Evolutionary conservation across 2,888 invertebrate species (phyloP).

Genomic region (Podabrus alpinus): DNA sequence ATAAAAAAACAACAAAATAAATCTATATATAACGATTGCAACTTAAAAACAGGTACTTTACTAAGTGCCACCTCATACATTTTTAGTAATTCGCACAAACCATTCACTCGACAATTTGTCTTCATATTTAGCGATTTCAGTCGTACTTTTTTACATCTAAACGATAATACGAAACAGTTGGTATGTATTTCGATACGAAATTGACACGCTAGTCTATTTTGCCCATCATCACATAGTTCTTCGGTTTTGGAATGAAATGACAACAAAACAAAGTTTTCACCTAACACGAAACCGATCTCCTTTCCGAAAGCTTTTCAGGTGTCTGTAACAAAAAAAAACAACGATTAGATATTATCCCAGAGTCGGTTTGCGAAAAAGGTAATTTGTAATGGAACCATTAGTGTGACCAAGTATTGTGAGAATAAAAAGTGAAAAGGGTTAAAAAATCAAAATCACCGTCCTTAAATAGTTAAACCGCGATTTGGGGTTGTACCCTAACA

Average conservation of each 20-base stretch:
- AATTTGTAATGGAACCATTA: not conserved
- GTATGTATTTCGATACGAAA: not conserved
- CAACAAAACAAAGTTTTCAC: slow-evolving; percentile 29
- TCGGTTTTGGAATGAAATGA: slow-evolving; percentile 32
- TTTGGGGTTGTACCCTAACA: slow-evolving; percentile 1
- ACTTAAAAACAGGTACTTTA: slow-evolving; percentile 56
- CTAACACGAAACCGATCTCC: slow-evolving; percentile 56
- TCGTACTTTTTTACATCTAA: slow-evolving; percentile 30
- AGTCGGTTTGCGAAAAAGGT: not conserved
- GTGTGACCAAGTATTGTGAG: not conserved
- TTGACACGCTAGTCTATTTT: not conserved
- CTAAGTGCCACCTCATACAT: slow-evolving; percentile 45
- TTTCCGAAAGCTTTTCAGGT: slow-evolving; percentile 66
- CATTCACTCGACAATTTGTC: slow-evolving; percentile 24
- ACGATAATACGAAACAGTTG: slow-evolving; percentile 12
- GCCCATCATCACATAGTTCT: slow-evolving; percentile 7
- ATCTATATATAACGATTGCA: slow-evolving; percentile 52
- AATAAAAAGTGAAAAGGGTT: slow-evolving; percentile 6
- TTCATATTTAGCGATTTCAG: slow-evolving; percentile 42
- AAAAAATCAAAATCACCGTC: slow-evolving; percentile 14
- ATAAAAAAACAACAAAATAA: slow-evolving; percentile 51
- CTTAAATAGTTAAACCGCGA: slow-evolving; percentile 11
- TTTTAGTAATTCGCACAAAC: slow-evolving; percentile 16
- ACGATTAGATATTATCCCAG: slow-evolving; percentile 1
- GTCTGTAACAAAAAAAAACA: slow-evolving; percentile 64